Base-by-base conservation (phyloP, 2,113 vertebrate genomes). In the Cavia aperea region DNA sequence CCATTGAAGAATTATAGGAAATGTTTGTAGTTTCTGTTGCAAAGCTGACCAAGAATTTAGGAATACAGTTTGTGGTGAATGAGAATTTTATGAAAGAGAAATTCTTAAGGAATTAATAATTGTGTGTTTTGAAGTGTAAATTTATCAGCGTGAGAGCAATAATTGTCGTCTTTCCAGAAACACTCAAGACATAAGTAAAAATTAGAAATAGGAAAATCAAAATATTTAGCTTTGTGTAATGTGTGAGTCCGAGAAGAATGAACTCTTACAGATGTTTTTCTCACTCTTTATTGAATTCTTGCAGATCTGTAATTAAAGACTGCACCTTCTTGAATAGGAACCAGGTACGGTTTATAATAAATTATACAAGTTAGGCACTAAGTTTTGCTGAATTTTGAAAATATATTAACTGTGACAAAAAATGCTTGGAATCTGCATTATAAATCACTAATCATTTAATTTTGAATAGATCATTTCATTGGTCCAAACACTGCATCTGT, bases 91-190 rank as follows among this genome's bases (percentile, higher is more conserved):
- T 73, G 54, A 96, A 90, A 7, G 95, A 96, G 49, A 96, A 96
- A 93, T 97, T 96, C 7, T 88, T 81, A 23, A 96, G 95, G 65
- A 96, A 96, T 72, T 96, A 96, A 56, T 97, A 96, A 88, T 92
- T 96, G 75, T 94, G 88, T 0, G 65, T 95, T 68, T 62, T 14
- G 19, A 97, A 85, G 29, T 92, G 91, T 2, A 4, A 21, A 39
- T 96, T 92, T 81, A 89, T 12, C 62, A 95, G 62, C 43, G 96
- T 96, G 46, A 97, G 89, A 0, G 82, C 56, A 49, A 97, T 94
- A 51, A 96, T 95, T 7, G 83, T 95, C 43, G 93, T 18, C 33
- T 97, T 97, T 75, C 94, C 95, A 62, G 84, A 72, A 58, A 95
- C 43, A 60, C 89, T 95, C 56, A 95, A 81, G 23, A 89, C 66